Evolutionary conservation across 2,888 invertebrate genomes (phyloP).

Genomic region (Athalia cordata): DNA sequence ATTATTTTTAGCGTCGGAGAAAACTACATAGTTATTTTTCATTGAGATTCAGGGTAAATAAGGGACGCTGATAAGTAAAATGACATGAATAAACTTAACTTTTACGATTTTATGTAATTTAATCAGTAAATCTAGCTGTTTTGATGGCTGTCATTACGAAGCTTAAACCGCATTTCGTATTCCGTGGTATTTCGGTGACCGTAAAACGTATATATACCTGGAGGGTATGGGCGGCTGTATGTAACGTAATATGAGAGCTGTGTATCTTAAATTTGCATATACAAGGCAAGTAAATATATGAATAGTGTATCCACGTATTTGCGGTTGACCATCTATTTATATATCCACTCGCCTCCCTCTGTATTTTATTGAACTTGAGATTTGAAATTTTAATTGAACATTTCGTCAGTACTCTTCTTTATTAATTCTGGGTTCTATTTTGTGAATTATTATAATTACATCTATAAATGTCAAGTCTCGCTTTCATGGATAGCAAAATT

Average conservation of each 20-base stretch:
- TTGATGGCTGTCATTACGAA: background rate
- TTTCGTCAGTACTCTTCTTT: too few species aligned
- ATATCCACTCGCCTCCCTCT: too few species aligned
- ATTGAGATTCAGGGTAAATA: background rate
- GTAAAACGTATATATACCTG: constrained; percentile 2
- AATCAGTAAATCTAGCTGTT: background rate
- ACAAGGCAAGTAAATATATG: too few species aligned
- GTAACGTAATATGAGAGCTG: background rate
- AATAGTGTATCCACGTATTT: too few species aligned
- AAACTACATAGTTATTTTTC: background rate
- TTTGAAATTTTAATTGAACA: too few species aligned
- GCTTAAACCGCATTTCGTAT: background rate
- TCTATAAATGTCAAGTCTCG: too few species aligned
- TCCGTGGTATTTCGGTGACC: background rate
- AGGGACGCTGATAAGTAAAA: background rate
- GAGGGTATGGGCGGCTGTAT: background rate
- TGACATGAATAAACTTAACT: background rate
- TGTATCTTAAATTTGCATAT: too few species aligned
- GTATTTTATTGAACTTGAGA: too few species aligned
- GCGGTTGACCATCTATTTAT: too few species aligned
- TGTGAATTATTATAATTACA: too few species aligned
- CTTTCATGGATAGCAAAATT: too few species aligned
- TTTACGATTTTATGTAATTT: background rate
- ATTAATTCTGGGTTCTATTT: too few species aligned
- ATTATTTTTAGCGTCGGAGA: background rate